Evolutionary conservation across 2,888 invertebrate species (phyloP).

Genomic region (Clostera curtula): DNA sequence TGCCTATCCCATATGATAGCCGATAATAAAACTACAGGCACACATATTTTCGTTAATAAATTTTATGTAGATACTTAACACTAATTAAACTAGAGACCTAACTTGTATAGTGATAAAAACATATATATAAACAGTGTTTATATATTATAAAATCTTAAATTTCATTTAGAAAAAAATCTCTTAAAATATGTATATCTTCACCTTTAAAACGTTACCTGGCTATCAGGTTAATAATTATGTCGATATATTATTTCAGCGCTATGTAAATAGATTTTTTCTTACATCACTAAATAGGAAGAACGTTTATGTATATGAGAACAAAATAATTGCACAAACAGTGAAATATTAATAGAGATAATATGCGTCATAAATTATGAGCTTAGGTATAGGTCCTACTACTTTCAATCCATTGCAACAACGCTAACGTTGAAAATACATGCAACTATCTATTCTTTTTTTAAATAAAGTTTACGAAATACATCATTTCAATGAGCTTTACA

Average conservation of each 20-base stretch:
- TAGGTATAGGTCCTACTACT: constrained; percentile 19
- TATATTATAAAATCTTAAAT: constrained; percentile 54
- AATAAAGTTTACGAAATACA: too few species aligned
- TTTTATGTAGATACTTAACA: constrained; percentile 35
- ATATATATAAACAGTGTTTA: constrained; percentile 61
- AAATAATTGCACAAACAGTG: constrained; percentile 65
- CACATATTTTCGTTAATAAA: constrained; percentile 39
- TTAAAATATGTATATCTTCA: constrained; percentile 67
- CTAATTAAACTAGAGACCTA: constrained; percentile 45
- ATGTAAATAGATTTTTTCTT: constrained; percentile 65
- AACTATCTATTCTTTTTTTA: too few species aligned
- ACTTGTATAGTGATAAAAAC: constrained; percentile 61
- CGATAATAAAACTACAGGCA: constrained; percentile 53
- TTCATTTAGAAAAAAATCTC: constrained; percentile 68
- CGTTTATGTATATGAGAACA: constrained; percentile 55
- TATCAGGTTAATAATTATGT: constrained; percentile 38
- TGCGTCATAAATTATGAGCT: constrained; percentile 14
- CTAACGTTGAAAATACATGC: too few species aligned
- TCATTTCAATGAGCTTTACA: neutral
- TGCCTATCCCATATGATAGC: constrained; percentile 42
- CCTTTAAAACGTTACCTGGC: constrained; percentile 43
- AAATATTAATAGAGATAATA: constrained; percentile 45
- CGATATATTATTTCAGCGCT: constrained; percentile 50
- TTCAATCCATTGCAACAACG: too few species aligned
- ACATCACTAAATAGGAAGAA: constrained; percentile 64